Evolutionary conservation across 2,888 invertebrate genomes (phyloP), one percentile per base, ranked within the genome.

Genomic region (Hyposoter dolosus): DNA sequence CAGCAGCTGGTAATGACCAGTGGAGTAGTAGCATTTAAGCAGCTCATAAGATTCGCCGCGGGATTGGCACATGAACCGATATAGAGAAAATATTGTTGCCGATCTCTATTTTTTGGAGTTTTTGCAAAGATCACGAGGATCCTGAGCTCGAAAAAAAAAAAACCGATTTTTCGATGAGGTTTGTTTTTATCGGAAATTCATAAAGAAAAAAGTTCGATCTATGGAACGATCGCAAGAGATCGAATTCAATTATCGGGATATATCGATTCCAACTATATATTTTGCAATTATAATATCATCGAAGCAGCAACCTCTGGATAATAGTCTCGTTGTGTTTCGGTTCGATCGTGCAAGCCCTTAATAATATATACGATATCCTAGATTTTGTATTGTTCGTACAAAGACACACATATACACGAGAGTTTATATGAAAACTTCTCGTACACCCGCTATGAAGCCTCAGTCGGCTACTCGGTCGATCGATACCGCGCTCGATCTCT

Each of bases 231-330:
- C 85, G 77, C 50, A 40, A 74, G 69, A 83, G 83, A 86, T 86
- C 83, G 86, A 81, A 86, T 86, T 86, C 83, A 86, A 86, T 86
- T 82, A 83, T 86, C 76, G 78, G 81, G 83, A 86, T 83, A 83
- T 83, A 81, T 83, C 86, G 72, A 78, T 78, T 50, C 74, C 77
- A 47, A 43, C 78, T 66, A 81, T 86, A 86, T 86, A 86, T 86
- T 86, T 86, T 86, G 83, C 83, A 86, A 86, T 86, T 86, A 86
- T 86, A 86, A 86, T 86, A 86, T 83, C 83, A 83, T 83, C 68
- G 80, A 60, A 82, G 60, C 71, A 47, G 63, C 40, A 50, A 68
- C 50, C 50, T 28, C 28, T 66, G 45, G 77, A 77, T 75, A 79
- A 75, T 75, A 75, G 83, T 83, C 77, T 83, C 76, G 79, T 81